Evolutionary conservation across 2,888 invertebrate genomes (phyloP).

Genomic region (Apotomis turbidana): DNA sequence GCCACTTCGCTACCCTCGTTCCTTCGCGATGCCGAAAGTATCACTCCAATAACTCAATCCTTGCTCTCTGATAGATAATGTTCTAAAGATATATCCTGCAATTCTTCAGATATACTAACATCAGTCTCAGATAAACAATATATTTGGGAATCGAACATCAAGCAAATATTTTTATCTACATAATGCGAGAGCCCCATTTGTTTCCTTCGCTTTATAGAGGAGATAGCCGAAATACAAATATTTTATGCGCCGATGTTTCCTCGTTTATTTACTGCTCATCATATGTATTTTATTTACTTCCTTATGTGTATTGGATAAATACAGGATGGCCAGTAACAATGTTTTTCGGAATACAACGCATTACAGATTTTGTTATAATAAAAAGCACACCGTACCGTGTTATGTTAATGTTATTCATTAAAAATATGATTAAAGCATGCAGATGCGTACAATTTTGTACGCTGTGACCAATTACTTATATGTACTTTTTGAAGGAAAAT

Average conservation of each 20-base stretch:
- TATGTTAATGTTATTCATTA: too few relatives aligned
- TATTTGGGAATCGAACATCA: constrained; percentile 13
- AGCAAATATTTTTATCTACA: constrained; percentile 10
- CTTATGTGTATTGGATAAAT: background rate
- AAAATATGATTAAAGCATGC: too few relatives aligned
- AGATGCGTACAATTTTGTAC: too few relatives aligned
- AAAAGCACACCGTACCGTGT: too few relatives aligned
- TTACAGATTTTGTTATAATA: too few relatives aligned
- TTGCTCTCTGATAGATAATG: too few relatives aligned
- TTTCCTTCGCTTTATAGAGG: background rate
- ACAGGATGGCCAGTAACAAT: background rate
- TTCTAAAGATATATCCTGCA: background rate
- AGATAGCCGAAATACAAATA: constrained; percentile 6
- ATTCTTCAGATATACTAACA: background rate
- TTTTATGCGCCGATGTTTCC: constrained; percentile 3
- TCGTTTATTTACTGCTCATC: constrained; percentile 1
- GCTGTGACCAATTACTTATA: too few relatives aligned
- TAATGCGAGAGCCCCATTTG: constrained; percentile 20
- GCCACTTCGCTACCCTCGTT: too few relatives aligned
- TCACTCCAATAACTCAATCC: too few relatives aligned
- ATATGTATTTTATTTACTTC: constrained; percentile 14
- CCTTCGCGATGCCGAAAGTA: too few relatives aligned
- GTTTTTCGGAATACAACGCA: too few relatives aligned
- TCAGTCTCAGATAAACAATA: constrained; percentile 14
- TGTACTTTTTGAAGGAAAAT: too few relatives aligned